A percentile compares a stretch with the other conserved stretches of the same genome.
Conservation (phyloP, 2,888 invertebrate genomes). For the Erannis defoliaria region DNA sequence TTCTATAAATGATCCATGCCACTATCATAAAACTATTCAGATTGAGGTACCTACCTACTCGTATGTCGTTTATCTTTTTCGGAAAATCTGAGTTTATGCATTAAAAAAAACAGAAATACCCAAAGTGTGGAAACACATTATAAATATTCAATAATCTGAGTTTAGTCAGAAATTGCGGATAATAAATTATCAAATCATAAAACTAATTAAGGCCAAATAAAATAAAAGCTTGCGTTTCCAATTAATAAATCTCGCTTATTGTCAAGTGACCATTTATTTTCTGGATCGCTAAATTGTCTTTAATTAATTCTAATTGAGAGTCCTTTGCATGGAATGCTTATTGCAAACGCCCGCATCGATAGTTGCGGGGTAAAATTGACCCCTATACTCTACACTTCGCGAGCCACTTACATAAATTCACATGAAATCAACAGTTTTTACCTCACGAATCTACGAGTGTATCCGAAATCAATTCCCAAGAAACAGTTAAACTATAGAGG, state of each 20-base stretch:
- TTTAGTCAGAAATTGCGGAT: too few species aligned
- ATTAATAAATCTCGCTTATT: constrained; percentile 79
- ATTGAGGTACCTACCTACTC: neutral
- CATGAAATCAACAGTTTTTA: constrained; percentile 62
- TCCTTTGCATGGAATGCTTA: constrained; percentile 75
- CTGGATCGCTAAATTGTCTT: constrained; percentile 84
- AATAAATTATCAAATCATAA: constrained; percentile 18
- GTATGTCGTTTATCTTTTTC: too few species aligned
- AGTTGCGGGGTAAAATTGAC: constrained; percentile 63
- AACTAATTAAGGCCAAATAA: constrained; percentile 24
- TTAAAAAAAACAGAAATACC: too few species aligned
- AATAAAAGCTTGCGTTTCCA: constrained; percentile 32
- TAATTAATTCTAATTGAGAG: constrained; percentile 85
- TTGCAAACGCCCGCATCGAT: constrained; percentile 80
- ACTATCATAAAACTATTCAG: too few species aligned
- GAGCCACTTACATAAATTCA: constrained; percentile 62
- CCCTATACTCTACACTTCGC: constrained; percentile 60
- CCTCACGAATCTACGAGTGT: constrained; percentile 52
- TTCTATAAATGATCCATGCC: neutral
- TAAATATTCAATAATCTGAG: too few species aligned
- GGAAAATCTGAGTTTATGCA: too few species aligned
- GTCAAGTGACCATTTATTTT: constrained; percentile 78
- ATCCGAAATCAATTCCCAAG: constrained; percentile 51
- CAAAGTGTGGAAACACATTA: too few species aligned
- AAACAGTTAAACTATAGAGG: constrained; percentile 57